Evolutionary conservation across 2,113 vertebrate species (phyloP).

Genomic region (Xiphias gladius): DNA sequence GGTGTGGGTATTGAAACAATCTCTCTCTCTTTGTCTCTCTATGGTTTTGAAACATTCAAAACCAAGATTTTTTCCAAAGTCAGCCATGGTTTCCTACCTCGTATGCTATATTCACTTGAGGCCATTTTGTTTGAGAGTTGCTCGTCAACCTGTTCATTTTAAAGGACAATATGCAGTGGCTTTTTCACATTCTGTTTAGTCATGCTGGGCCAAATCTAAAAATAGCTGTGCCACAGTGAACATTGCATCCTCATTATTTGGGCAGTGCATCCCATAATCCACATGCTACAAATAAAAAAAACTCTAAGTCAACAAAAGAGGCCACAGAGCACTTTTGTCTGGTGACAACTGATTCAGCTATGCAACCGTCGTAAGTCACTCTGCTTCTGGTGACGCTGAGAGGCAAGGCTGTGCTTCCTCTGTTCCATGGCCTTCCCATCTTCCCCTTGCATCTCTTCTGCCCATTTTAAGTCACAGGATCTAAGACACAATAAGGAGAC

Average conservation of each 20-base stretch:
- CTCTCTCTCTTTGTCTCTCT: background rate
- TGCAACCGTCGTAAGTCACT: conserved; percentile 12
- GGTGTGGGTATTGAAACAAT: background rate
- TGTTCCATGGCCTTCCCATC: background rate
- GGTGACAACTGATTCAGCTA: conserved; percentile 25
- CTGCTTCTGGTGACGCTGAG: background rate
- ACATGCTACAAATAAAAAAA: background rate
- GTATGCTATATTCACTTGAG: background rate
- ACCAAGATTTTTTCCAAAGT: no score
- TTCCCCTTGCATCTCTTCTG: background rate
- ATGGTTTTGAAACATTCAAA: background rate
- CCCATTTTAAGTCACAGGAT: conserved; percentile 6
- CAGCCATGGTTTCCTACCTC: background rate
- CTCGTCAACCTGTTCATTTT: background rate
- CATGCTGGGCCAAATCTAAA: background rate
- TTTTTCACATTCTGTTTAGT: background rate
- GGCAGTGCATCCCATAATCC: conserved; percentile 1
- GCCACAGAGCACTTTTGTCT: background rate
- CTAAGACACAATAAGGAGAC: conserved; percentile 1
- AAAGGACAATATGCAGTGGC: background rate
- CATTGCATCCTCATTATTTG: background rate
- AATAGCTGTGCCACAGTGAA: background rate
- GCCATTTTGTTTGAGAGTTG: background rate
- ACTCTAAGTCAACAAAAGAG: conserved; percentile 8
- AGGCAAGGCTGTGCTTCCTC: background rate